Percentiles rank a stretch among this genome's conserved stretches.
phyloP scores from a whole-genome alignment of 2,113 vertebrate species.

The Bolborhynchus lineola region DNA sequence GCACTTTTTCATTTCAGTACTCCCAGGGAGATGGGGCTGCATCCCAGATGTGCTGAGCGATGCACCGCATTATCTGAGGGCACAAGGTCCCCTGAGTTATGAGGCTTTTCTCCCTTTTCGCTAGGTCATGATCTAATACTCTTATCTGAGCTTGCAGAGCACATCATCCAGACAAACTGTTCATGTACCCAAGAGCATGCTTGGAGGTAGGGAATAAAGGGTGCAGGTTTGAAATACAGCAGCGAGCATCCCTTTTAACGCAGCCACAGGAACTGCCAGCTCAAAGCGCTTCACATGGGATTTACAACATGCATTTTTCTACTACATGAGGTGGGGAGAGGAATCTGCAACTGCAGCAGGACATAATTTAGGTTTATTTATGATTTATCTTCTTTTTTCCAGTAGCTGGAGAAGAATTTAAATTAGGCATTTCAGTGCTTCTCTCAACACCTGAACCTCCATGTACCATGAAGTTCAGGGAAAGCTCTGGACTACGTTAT shows the following conservation, averaged over 20 bases:
- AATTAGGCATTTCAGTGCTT: not conserved
- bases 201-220: not conserved
- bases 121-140: not conserved
- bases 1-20: not conserved
- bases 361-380: constrained; percentile 53
- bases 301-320: constrained; percentile 45
- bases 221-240: not conserved
- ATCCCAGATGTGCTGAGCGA: not conserved
- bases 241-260: not conserved
- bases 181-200: not conserved
- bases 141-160: not conserved
- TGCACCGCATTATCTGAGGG: not conserved
- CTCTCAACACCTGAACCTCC: not conserved
- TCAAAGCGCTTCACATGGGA: not conserved
- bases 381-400: constrained; percentile 52
- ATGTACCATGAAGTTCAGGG: not conserved
- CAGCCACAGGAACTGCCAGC: not conserved
- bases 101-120: not conserved
- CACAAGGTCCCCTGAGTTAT: not conserved
- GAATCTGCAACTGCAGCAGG: constrained; percentile 28
- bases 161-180: not conserved
- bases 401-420: constrained; percentile 35
- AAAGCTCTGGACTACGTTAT: not conserved
- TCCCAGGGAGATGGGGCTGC: not conserved
- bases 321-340: not conserved